Conservation (phyloP, 2,797 vertebrate species). For the Gila robusta region DNA sequence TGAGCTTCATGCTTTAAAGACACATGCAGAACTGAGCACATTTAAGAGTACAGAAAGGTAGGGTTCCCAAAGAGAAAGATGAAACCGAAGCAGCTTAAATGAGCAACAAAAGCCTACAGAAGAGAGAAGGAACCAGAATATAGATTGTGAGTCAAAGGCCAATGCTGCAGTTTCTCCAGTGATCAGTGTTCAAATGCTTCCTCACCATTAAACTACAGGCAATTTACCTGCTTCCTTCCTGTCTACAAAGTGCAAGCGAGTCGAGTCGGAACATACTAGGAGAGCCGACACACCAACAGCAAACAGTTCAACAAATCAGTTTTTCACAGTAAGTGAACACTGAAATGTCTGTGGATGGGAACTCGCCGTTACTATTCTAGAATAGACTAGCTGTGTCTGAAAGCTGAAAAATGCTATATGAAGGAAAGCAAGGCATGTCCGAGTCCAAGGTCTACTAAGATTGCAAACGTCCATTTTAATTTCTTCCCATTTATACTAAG, state of each 20-base stretch:
- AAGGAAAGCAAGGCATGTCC: not conserved
- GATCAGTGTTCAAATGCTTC: constrained; percentile 74
- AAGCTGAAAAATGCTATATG: not conserved
- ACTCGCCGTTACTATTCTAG: constrained; percentile 70
- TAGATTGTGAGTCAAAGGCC: constrained; percentile 27
- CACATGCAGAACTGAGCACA: not conserved
- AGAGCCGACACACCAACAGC: constrained; percentile 4
- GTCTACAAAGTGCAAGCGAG: constrained; percentile 35
- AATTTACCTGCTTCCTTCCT: not conserved
- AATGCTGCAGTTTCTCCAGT: constrained; percentile 64
- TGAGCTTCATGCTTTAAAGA: not conserved
- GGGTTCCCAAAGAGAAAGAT: not conserved
- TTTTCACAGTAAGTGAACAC: constrained; percentile 17
- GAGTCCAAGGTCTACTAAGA: not conserved
- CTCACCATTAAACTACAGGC: constrained; percentile 62
- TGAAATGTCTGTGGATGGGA: not conserved
- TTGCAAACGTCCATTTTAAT: not conserved
- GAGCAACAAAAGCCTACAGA: not conserved
- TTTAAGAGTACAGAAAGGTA: not conserved
- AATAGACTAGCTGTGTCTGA: constrained; percentile 60
- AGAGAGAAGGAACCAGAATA: not conserved
- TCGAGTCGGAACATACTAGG: not conserved
- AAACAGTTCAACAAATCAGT: not conserved
- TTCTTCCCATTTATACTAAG: no score
- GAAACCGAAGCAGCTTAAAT: not conserved